Percentiles rank a stretch among this genome's conserved stretches.
Conservation (phyloP, 2,888 invertebrate species). For the Nowickia ferox region DNA sequence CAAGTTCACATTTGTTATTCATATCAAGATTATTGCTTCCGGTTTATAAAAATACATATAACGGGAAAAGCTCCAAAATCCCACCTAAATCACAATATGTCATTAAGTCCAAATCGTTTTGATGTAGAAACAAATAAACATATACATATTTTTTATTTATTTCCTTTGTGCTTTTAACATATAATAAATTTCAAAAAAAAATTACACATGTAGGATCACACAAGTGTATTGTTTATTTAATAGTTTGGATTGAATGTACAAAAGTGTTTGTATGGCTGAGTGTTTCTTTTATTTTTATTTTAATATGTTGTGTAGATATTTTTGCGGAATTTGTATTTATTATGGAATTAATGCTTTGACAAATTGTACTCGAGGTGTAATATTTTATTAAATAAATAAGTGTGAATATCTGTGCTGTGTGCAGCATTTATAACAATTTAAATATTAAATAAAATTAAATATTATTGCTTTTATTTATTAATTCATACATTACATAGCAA, state of each 20-base stretch:
- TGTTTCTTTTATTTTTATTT: constrained; percentile 18
- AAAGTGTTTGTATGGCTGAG: no score
- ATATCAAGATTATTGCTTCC: constrained; percentile 56
- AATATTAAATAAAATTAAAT: no score
- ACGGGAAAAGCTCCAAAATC: background rate
- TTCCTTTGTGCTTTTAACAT: background rate
- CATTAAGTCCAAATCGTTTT: constrained; percentile 36
- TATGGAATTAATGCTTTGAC: constrained; percentile 60
- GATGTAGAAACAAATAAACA: constrained; percentile 28
- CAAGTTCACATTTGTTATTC: constrained; percentile 54
- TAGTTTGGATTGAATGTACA: no score
- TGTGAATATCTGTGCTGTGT: background rate
- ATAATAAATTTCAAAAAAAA: constrained; percentile 15
- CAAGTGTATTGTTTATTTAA: background rate
- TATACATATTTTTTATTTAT: constrained; percentile 28
- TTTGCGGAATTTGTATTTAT: constrained; percentile 51
- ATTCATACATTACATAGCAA: no score
- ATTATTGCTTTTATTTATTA: no score
- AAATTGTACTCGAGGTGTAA: constrained; percentile 59
- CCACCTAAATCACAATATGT: constrained; percentile 58
- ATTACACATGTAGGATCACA: background rate
- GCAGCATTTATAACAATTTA: background rate
- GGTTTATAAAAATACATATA: constrained; percentile 36
- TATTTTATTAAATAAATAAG: constrained; percentile 30
- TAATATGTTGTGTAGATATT: constrained; percentile 4